phyloP scores from a whole-genome alignment of 2,888 invertebrate species.

The Drosophila lacicola region DNA sequence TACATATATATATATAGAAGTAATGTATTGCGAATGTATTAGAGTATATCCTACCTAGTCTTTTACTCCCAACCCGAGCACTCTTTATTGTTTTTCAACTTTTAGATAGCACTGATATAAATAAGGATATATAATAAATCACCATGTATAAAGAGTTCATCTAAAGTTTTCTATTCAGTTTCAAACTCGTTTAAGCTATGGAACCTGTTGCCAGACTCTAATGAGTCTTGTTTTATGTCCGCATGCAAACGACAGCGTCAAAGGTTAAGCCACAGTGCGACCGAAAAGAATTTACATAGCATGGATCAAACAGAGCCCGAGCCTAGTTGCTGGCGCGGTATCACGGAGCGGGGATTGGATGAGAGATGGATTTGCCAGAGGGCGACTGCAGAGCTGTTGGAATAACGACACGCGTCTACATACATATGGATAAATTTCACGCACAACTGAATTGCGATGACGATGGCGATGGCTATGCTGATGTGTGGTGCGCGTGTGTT shows the following conservation, averaged over 20 bases:
- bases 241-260: conserved; percentile 24
- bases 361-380: neutral
- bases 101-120: no score
- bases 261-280: conserved; percentile 49
- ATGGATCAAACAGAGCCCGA: conserved; percentile 47
- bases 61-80: no score
- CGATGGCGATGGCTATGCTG: conserved; percentile 15
- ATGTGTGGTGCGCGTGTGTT: conserved; percentile 13
- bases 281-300: conserved; percentile 59
- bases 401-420: conserved; percentile 55
- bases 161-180: neutral
- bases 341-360: neutral
- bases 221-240: conserved; percentile 32
- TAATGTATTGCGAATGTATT: no score
- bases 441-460: conserved; percentile 54
- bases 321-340: conserved; percentile 10
- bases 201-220: conserved; percentile 50
- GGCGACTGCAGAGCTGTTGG: conserved; percentile 21
- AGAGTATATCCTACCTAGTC: no score
- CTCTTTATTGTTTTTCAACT: no score
- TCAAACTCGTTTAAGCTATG: neutral
- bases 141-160: neutral
- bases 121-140: neutral
- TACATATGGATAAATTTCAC: conserved; percentile 58
- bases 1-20: no score